Evolutionary conservation across 2,797 vertebrate genomes (phyloP).

Genomic region (Betta splendens): DNA sequence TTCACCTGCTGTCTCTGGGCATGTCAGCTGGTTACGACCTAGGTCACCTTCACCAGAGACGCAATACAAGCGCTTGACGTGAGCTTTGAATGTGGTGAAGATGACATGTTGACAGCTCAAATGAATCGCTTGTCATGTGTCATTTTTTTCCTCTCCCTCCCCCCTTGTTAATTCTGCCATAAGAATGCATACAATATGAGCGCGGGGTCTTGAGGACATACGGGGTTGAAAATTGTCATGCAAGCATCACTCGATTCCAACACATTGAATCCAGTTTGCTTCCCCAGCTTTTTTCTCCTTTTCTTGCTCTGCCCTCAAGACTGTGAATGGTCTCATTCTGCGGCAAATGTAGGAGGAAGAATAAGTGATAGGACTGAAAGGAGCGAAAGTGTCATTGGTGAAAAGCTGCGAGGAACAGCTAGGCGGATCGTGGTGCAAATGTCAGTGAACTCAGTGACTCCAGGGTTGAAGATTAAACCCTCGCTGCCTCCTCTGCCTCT

Average conservation of each 20-base stretch:
- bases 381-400: slow-evolving; percentile 57
- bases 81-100: slow-evolving; percentile 71
- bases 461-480: slow-evolving; percentile 70
- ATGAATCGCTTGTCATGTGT: slow-evolving; percentile 77
- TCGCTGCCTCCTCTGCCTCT: slow-evolving; percentile 43
- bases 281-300: slow-evolving; percentile 22
- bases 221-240: slow-evolving; percentile 63
- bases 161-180: slow-evolving; percentile 69
- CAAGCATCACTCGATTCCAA: slow-evolving; percentile 50
- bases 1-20: slow-evolving; percentile 75
- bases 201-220: slow-evolving; percentile 56
- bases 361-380: slow-evolving; percentile 59
- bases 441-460: slow-evolving; percentile 81
- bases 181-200: slow-evolving; percentile 65
- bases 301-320: slow-evolving; percentile 26
- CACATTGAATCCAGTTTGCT: slow-evolving; percentile 47
- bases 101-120: slow-evolving; percentile 80
- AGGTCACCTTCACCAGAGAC: slow-evolving; percentile 70
- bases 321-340: slow-evolving; percentile 61
- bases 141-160: slow-evolving; percentile 47
- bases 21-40: slow-evolving; percentile 70
- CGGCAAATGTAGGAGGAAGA: slow-evolving; percentile 55
- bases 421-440: slow-evolving; percentile 76
- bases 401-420: slow-evolving; percentile 67
- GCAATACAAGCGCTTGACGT: slow-evolving; percentile 53